Evolutionary conservation across 2,888 invertebrate species (phyloP), one percentile per base, ranked within the genome.

Genomic region (Ganaspis brasiliensis): DNA sequence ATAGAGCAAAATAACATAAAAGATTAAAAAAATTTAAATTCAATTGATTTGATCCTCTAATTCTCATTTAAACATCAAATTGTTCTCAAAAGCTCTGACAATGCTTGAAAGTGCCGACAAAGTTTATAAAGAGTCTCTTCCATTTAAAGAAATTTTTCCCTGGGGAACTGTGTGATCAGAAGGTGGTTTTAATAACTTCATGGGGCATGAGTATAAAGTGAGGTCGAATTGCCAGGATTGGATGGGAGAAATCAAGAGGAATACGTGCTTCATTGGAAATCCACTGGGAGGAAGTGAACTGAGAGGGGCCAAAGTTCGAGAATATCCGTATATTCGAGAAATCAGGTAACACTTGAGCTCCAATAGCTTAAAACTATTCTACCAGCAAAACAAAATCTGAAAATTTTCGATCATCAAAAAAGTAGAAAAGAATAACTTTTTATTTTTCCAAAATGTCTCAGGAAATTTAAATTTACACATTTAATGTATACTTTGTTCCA

Each of bases 281-380:
- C 45, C 45, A 45, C 45, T 67, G 40, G 24, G 67, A 67, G 67
- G 67, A 67, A 67, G 45, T 2, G 45, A 24, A 24, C 67, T 67
- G 26, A 67, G 67, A 67, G 67, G 24, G 67, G 24, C 45, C 40
- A 67, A 67, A 67, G 45, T 67, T 67, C 24, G 45, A 45, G 67
- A 67, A 40, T 45, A 67, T 67, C 45, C 67, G 24, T 67, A 52
- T 52, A n/a, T 24, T 45, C 24, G 24, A 67, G 45, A 45, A 40
- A 67, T 67, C 67, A 67, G 24, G 45, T 45, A 26, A 24, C 45
- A 45, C 45, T 67, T 21, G 26, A 26, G 14, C n/a, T 24, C 24
- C 45, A 67, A 40, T 40, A 61, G n/a, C 24, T 45, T 24, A 24
- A 67, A 67, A 40, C 45, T 24, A 9, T 21, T 67, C 45, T n/a